A percentile compares a stretch with the other conserved stretches of the same genome.
Conservation (phyloP, 2,797 vertebrate species). For the Paratrypauchen microcephalus region DNA sequence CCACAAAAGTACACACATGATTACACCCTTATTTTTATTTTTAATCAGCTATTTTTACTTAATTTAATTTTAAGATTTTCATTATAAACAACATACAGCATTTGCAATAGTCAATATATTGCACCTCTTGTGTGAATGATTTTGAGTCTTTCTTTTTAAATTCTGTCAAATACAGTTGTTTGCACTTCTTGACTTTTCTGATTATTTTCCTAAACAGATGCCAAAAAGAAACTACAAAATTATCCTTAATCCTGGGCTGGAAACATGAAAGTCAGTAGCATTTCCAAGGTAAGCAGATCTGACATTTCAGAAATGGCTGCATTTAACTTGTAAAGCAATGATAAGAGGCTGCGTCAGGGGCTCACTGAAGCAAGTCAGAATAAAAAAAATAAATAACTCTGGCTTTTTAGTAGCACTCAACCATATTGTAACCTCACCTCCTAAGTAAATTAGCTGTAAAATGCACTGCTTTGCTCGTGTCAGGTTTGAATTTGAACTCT, state of each 20-base stretch:
- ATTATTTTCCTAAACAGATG: too few species aligned
- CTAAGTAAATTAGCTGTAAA: slow-evolving; percentile 54
- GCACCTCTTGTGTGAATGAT: too few species aligned
- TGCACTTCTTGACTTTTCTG: too few species aligned
- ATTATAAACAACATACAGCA: too few species aligned
- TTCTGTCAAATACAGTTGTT: too few species aligned
- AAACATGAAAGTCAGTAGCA: slow-evolving; percentile 31
- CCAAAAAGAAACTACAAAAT: slow-evolving; percentile 14
- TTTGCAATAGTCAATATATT: too few species aligned
- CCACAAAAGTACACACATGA: too few species aligned
- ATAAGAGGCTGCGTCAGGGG: slow-evolving; percentile 19
- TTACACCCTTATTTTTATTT: too few species aligned
- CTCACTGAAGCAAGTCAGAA: slow-evolving; percentile 44
- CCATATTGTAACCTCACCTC: slow-evolving; percentile 30
- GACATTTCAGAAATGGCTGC: slow-evolving; percentile 54
- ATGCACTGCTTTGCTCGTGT: slow-evolving; percentile 41
- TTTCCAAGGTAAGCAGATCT: slow-evolving; percentile 51
- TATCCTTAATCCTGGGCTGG: slow-evolving; percentile 41
- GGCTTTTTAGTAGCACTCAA: slow-evolving; percentile 49
- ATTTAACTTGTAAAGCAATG: slow-evolving; percentile 34
- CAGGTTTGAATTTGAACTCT: slow-evolving; percentile 43
- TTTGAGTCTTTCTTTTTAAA: too few species aligned
- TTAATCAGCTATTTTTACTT: too few species aligned
- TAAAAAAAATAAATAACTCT: slow-evolving; percentile 27
- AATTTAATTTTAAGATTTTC: too few species aligned